Conservation (phyloP, 2,113 vertebrate species). For the Neoarius graeffei region DNA sequence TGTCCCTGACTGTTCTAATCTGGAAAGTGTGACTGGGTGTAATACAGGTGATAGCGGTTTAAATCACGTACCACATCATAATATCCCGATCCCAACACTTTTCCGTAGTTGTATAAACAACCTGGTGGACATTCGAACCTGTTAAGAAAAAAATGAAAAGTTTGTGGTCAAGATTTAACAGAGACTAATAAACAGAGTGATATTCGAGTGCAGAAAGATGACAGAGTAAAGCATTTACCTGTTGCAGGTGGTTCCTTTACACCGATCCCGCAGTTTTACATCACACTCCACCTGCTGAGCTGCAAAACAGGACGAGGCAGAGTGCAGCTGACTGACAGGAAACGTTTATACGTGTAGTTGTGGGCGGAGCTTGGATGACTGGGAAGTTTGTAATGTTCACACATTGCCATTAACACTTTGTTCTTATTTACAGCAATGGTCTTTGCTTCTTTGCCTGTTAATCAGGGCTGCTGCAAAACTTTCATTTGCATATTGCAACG, state of each 20-base stretch:
- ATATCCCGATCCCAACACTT: conserved; percentile 90
- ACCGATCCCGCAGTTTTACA: conserved; percentile 89
- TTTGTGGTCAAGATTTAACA: background rate
- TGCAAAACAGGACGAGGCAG: conserved; percentile 60
- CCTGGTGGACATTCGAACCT: conserved; percentile 97
- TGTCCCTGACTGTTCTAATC: background rate
- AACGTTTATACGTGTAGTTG: background rate
- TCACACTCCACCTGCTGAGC: conserved; percentile 95
- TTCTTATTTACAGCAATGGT: background rate
- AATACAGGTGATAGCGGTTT: background rate
- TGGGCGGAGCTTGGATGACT: background rate
- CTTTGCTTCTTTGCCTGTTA: background rate
- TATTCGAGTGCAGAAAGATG: background rate
- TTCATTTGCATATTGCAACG: background rate
- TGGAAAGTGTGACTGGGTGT: background rate
- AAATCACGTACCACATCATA: conserved; percentile 89
- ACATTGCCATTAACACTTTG: background rate
- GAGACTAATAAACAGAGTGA: background rate
- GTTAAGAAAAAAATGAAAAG: conserved; percentile 27
- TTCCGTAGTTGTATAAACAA: conserved; percentile 84
- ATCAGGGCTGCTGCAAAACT: background rate
- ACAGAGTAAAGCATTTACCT: conserved; percentile 71
- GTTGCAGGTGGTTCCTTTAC: conserved; percentile 98
- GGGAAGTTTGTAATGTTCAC: background rate
- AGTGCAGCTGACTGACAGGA: background rate